Evolutionary conservation across 2,797 vertebrate genomes (phyloP).

Genomic region (Apodemus agrarius): DNA sequence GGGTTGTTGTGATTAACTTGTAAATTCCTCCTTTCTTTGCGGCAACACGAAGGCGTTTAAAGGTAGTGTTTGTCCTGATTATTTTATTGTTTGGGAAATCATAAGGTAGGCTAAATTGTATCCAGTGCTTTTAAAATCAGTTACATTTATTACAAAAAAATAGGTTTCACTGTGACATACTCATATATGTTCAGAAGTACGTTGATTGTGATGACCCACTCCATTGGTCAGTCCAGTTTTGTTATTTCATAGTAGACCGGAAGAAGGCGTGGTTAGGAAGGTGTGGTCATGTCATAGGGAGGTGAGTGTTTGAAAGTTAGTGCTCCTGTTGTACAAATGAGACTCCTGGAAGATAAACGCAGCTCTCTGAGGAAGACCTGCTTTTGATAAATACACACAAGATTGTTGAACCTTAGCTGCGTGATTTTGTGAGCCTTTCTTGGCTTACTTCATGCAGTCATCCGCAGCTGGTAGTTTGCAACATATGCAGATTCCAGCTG

Average conservation of each 20-base stretch:
- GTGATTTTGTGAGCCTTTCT: not conserved
- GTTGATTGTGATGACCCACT: too few species aligned
- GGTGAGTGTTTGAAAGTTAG: not conserved
- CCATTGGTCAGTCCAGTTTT: not conserved
- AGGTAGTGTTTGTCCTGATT: constrained; percentile 4
- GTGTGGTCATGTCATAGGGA: not conserved
- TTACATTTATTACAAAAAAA: not conserved
- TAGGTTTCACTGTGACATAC: not conserved
- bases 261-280: rapidly evolving
- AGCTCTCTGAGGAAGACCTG: not conserved
- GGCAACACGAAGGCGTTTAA: not conserved
- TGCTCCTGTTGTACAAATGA: not conserved
- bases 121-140: not conserved
- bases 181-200: not conserved
- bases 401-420: not conserved
- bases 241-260: not conserved
- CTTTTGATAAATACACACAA: not conserved
- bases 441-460: not conserved
- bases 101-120: not conserved
- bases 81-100: not conserved
- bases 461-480: not conserved
- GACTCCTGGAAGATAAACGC: not conserved
- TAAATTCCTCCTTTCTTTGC: constrained; percentile 13
- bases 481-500: not conserved
- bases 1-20: not conserved